Base-by-base conservation (phyloP, 1,140 invertebrate genomes). In the Schlechtendalia chinensis region DNA sequence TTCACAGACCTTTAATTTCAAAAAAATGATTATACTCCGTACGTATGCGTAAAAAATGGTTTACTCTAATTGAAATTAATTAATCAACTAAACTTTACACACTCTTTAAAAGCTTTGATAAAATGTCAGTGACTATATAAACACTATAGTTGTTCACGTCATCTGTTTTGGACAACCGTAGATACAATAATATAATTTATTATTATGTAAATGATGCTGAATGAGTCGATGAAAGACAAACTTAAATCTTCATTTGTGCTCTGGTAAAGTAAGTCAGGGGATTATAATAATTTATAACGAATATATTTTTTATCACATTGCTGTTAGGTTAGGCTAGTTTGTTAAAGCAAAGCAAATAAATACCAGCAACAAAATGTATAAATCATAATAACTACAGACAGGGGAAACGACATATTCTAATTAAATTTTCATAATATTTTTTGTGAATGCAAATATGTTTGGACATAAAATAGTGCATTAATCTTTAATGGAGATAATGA, bases 131-230 rank as follows among this genome's bases (percentile, higher is more conserved):
- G 32, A 3, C 32, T 39, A 8, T 39, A 39, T 39, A 8, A 32
- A n/a, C 61, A n/a, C 17, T 32, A 32, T 11, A 1, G 29, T 65
- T 32, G 17, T 65, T 19, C 27, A 65, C 27, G 32, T 65, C 16
- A 39, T n/a, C 29, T 65, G 19, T 19, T 27, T 65, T 39, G 29
- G 61, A 61, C 27, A 27, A 17, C 4, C 17, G 0, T 32, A 12
- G 27, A 16, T n/a, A n/a, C 0, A 29, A 32, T 11, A 0, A 65
- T 32, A 39, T 65, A 16, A 19, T 19, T 39, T 65, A 65, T 65
- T 65, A 27, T 65, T n/a, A 65, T 65, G 61, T 39, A 65, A 65
- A 65, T 27, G 29, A 65, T 29, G 17, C 17, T 63, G 27, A 29
- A 59, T 5, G 27, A 27, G 32, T 61, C 14, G 16, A 14, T n/a